phyloP scores from a whole-genome alignment of 1,140 invertebrate genomes.

The Calycopis cecrops region DNA sequence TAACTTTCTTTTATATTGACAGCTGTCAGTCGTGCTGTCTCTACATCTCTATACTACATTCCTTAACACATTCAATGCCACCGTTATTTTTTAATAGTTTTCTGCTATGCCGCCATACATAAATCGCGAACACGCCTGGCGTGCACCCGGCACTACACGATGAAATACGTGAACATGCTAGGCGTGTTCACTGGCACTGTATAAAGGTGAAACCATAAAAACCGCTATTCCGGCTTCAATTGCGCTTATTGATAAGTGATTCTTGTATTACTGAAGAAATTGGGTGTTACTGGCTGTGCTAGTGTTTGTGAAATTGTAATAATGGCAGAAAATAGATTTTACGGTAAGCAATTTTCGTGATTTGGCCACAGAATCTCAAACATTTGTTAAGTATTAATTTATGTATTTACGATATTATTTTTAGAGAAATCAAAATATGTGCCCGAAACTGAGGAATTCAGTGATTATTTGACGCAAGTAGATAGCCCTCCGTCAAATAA shows the following conservation, averaged over 20 bases:
- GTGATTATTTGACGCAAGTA: constrained; percentile 5
- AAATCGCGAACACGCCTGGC: constrained; percentile 17
- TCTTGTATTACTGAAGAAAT: constrained; percentile 7
- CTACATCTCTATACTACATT: no score
- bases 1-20: no score
- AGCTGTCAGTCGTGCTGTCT: no score
- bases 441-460: constrained; percentile 8
- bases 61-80: constrained; percentile 16
- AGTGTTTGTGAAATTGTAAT: constrained; percentile 15
- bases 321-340: constrained; percentile 20
- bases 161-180: constrained; percentile 12
- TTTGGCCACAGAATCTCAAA: constrained; percentile 18
- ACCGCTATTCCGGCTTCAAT: constrained; percentile 19
- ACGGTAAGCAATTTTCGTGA: constrained; percentile 19
- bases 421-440: constrained; percentile 19
- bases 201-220: constrained; percentile 5
- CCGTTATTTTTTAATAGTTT: constrained; percentile 17
- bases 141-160: constrained; percentile 18
- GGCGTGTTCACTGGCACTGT: constrained; percentile 21
- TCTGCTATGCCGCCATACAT: constrained; percentile 15
- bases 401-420: no score
- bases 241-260: constrained; percentile 18
- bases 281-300: constrained; percentile 11
- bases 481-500: constrained; percentile 8
- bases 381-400: constrained; percentile 18